phyloP scores from a whole-genome alignment of 2,888 invertebrate species.

The Augochlorella aurata region DNA sequence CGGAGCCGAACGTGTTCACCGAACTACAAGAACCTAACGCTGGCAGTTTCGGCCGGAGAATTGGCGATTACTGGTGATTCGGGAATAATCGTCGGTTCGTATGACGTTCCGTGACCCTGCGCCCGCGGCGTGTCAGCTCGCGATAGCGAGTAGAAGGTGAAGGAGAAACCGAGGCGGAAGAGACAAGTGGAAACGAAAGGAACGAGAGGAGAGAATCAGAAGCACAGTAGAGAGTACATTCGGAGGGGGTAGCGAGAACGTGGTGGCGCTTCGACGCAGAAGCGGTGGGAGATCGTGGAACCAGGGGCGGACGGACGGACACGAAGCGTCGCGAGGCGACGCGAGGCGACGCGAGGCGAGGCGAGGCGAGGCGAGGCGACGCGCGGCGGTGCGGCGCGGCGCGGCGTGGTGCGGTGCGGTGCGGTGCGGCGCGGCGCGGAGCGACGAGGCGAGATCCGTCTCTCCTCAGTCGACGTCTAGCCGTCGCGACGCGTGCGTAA shows the following conservation, averaged over 20 bases:
- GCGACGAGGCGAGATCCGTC: constrained; percentile 62
- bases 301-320: constrained; percentile 72
- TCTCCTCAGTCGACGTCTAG: constrained; percentile 81
- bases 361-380: constrained; percentile 36
- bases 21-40: too few species aligned
- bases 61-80: constrained; percentile 6
- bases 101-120: constrained; percentile 23
- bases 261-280: constrained; percentile 54
- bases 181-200: constrained; percentile 29
- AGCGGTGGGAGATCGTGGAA: constrained; percentile 53
- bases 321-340: constrained; percentile 66
- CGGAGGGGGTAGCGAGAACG: constrained; percentile 44
- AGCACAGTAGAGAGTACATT: too few species aligned
- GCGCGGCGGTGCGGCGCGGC: constrained; percentile 53
- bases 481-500: constrained; percentile 79
- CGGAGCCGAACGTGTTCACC: too few species aligned
- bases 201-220: not conserved
- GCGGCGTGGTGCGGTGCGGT: not conserved
- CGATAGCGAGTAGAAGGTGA: constrained; percentile 15
- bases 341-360: constrained; percentile 15
- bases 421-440: constrained; percentile 51
- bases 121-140: constrained; percentile 16
- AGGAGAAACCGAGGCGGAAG: constrained; percentile 15
- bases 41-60: not conserved
- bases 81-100: constrained; percentile 22